Evolutionary conservation across 2,797 vertebrate species (phyloP).

Genomic region (Balearica regulorum): DNA sequence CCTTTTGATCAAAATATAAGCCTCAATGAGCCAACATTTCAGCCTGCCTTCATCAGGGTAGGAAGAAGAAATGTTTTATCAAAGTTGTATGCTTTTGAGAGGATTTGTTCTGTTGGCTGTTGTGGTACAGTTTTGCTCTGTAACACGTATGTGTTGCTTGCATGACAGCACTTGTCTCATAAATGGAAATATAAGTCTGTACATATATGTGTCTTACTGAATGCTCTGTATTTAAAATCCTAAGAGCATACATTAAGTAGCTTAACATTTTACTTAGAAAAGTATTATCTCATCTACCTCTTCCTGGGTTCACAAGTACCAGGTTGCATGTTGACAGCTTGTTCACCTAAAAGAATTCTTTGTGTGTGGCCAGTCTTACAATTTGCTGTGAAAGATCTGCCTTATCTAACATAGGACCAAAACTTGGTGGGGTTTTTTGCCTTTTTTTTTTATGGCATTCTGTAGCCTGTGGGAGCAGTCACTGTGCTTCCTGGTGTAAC

Average conservation of each 20-base stretch:
- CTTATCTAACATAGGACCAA: neutral
- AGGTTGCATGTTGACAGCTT: neutral
- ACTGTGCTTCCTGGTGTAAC: neutral
- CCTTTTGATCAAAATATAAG: neutral
- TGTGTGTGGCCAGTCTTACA: neutral
- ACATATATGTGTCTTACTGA: neutral
- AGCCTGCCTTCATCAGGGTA: accelerated
- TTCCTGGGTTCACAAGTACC: neutral
- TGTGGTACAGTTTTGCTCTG: neutral
- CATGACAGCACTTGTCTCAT: neutral
- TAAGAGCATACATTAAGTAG: neutral
- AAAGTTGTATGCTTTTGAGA: neutral
- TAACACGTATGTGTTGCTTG: neutral
- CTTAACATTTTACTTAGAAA: neutral
- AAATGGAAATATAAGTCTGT: neutral
- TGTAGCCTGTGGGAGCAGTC: neutral
- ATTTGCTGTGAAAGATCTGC: neutral
- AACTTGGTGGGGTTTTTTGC: neutral
- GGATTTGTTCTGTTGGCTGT: neutral
- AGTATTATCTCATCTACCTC: neutral
- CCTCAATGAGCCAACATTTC: neutral
- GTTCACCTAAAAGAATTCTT: neutral
- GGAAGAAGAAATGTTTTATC: neutral
- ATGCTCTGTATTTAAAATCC: neutral
- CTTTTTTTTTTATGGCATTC: neutral